Percentiles rank a stretch among this genome's conserved stretches.
phyloP scores from a whole-genome alignment of 2,888 invertebrate species.

The Meloe dianella region DNA sequence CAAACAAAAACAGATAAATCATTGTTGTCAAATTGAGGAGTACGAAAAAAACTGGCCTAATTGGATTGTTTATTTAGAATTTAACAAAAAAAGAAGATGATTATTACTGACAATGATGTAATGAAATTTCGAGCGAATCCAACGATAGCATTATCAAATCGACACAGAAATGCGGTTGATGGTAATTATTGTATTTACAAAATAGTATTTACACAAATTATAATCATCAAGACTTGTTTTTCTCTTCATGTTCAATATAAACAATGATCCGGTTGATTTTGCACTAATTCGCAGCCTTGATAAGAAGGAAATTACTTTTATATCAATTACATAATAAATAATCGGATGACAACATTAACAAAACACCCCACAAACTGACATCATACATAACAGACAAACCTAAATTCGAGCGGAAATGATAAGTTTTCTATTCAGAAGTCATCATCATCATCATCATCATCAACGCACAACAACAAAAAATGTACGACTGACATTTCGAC shows the following conservation, averaged over 20 bases:
- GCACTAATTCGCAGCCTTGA: slow-evolving; percentile 6
- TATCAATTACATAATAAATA: slow-evolving; percentile 1
- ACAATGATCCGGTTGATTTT: not conserved
- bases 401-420: slow-evolving; percentile 33
- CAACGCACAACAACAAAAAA: slow-evolving; percentile 9
- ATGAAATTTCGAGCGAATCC: not conserved
- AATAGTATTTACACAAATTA: not conserved
- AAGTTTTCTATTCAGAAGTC: slow-evolving; percentile 16
- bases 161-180: slow-evolving; percentile 6
- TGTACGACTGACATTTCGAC: slow-evolving; percentile 20
- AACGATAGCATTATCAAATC: not conserved
- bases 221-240: not conserved
- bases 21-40: not conserved
- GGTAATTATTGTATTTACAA: not conserved
- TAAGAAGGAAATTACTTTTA: slow-evolving; percentile 9
- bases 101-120: not conserved
- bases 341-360: slow-evolving; percentile 5
- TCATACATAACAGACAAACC: slow-evolving; percentile 26
- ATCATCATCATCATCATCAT: too few relatives aligned
- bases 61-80: too few relatives aligned
- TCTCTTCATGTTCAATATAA: not conserved
- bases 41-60: not conserved
- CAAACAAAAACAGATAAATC: not conserved
- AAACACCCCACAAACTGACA: slow-evolving; percentile 16
- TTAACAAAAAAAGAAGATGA: too few relatives aligned